Evolutionary conservation across 2,888 invertebrate species (phyloP), one percentile per base, ranked within the genome.

Genomic region (Galerucella pusilla): DNA sequence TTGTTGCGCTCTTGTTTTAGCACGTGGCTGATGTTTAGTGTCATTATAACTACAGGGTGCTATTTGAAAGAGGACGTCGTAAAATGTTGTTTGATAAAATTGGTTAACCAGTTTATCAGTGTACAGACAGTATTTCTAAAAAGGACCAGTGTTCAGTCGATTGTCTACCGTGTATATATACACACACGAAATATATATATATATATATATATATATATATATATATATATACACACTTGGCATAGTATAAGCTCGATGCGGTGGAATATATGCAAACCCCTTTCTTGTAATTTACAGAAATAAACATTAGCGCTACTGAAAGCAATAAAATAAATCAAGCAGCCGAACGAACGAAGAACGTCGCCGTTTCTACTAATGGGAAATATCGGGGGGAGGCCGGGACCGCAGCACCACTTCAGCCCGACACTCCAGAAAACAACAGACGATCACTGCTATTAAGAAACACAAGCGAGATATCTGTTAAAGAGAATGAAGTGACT

Each of bases 211-310:
- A 69, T 61, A 49, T 69, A 69, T n/a, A n/a, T n/a, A 42, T 42
- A 42, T 42, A 42, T 42, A 42, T 60, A 69, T 61, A 49, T 69
- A 69, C 61, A 69, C 28, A 69, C 45, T 69, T 64, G 69, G 65
- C 66, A 66, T 70, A 54, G 70, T 68, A 64, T 74, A 64, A 42
- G 35, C 35, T 74, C 75, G 65, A 75, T 70, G 73, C 76, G 84
- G 66, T 69, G 73, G 73, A 76, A 76, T 87, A 85, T 86, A 85
- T 86, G 86, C 87, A 87, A 87, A 89, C 89, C 89, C 89, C 88
- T 89, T 89, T 89, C 89, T 89, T 89, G 89, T 89, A 89, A 89
- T 89, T 89, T 89, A 89, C 86, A 88, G 89, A 89, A 89, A 89
- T 89, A 89, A 89, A 89, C 89, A 89, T 89, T 88, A 89, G 88